Evolutionary conservation across 1,140 invertebrate species (phyloP), one percentile per base, ranked within the genome.

Genomic region (Paracyclopina nana): DNA sequence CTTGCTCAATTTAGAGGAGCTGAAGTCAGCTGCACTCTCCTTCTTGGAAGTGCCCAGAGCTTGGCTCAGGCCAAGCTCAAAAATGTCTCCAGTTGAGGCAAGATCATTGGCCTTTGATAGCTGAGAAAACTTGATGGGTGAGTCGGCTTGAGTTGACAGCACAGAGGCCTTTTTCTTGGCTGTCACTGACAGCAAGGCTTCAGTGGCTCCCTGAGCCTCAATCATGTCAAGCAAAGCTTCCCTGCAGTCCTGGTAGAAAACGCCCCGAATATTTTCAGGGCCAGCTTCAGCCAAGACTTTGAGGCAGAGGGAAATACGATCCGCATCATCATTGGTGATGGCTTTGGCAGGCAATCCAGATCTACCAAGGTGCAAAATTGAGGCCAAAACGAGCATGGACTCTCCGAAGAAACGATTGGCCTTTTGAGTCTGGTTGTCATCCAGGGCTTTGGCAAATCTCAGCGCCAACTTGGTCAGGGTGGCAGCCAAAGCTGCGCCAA

Each of bases 321-420:
- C 91, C 24, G 75, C 67, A 64, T 97, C 92, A 65, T 97, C 94
- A 61, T 96, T 87, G 6, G 87, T 96, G 52, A 97, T 90, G 0
- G 76, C 69, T 63, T 82, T 64, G 11, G 57, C 60, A 56, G 68
- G 61, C 20, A 65, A 55, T 6, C 54, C 60, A 22, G 75, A 82
- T 60, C 79, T 79, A 54, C 87, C 86, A 16, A 88, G 65, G 62
- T 87, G 82, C 42, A 92, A 65, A 29, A 92, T 76, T 14, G 82
- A 80, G 6, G 82, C 72, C 74, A 92, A 80, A 24, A 91, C 74
- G 1, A 88, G 68, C 82, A 92, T 87, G 3, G 79, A 70, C 64
- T 90, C 82, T 6, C 82, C 80, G 56, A 77, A 73, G 59, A 92
- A 70, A 43, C 67, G 66, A 59, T 80, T 80, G 41, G 68, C 68